Percentiles rank a stretch among this genome's conserved stretches.
Evolutionary conservation across 2,113 vertebrate species (phyloP).

Genomic region (Regulus satrapa): DNA sequence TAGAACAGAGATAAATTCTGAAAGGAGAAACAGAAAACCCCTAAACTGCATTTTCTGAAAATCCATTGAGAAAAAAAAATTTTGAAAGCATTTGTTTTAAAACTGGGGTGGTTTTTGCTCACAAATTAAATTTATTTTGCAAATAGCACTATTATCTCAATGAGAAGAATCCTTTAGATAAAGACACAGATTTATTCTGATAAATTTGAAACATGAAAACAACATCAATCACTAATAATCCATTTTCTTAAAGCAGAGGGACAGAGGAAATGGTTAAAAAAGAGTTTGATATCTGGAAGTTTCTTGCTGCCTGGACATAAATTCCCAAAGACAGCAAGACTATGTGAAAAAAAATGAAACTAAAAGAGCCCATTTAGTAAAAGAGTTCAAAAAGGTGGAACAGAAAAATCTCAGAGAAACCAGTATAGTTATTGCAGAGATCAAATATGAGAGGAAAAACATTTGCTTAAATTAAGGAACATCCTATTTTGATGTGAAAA

Average conservation of each 20-base stretch:
- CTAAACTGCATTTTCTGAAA: background rate
- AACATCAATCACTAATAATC: fast-evolving
- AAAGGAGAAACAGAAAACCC: background rate
- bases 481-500: background rate
- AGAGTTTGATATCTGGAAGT: background rate
- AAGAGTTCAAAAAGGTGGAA: background rate
- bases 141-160: background rate
- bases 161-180: background rate
- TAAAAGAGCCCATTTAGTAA: background rate
- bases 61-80: background rate
- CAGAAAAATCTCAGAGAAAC: background rate
- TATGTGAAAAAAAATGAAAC: background rate
- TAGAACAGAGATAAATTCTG: background rate
- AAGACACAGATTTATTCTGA: background rate
- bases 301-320: background rate
- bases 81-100: background rate
- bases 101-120: background rate
- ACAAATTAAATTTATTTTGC: background rate
- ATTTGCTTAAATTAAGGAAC: background rate
- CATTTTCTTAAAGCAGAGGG: background rate
- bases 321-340: background rate
- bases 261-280: background rate
- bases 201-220: background rate
- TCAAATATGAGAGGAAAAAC: background rate
- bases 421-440: background rate